Conservation (phyloP, 2,113 vertebrate species). For the Polyodon spathula region DNA sequence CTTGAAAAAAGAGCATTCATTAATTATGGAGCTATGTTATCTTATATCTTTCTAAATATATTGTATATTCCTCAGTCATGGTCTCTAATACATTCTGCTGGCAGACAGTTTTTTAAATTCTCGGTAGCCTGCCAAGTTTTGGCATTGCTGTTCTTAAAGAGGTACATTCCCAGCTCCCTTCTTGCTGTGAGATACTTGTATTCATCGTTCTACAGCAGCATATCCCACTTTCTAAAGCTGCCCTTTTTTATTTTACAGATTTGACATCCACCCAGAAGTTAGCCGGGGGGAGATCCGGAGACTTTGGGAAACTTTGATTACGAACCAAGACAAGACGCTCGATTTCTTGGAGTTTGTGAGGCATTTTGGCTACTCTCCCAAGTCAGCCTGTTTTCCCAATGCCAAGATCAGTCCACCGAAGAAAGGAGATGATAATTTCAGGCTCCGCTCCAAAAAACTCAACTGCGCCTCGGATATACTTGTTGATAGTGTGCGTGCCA, state of each 20-base stretch:
- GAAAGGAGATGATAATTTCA: constrained; percentile 27
- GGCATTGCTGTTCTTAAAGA: constrained; percentile 44
- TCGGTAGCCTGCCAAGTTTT: constrained; percentile 62
- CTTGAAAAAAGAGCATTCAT: too few relatives aligned
- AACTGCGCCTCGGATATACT: constrained; percentile 35
- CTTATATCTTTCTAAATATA: too few relatives aligned
- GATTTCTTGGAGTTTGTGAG: constrained; percentile 49
- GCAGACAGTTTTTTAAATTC: constrained; percentile 58
- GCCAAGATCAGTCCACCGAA: constrained; percentile 26
- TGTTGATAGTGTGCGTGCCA: constrained; percentile 20
- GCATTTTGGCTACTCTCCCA: constrained; percentile 41
- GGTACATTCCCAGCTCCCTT: constrained; percentile 39
- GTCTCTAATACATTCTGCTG: constrained; percentile 51
- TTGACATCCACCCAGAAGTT: constrained; percentile 47
- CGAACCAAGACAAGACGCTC: constrained; percentile 38
- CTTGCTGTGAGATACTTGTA: constrained; percentile 52
- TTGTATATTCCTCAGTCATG: background rate
- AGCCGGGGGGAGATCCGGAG: constrained; percentile 37
- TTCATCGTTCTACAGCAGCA: constrained; percentile 42
- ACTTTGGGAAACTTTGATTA: constrained; percentile 47
- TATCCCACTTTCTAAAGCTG: too few relatives aligned
- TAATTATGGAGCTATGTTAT: too few relatives aligned
- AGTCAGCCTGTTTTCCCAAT: constrained; percentile 31
- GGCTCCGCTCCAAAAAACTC: constrained; percentile 27
- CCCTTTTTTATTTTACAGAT: constrained; percentile 35